Evolutionary conservation across 2,113 vertebrate genomes (phyloP), one percentile per base, ranked within the genome.

Genomic region (Trichechus manatus): DNA sequence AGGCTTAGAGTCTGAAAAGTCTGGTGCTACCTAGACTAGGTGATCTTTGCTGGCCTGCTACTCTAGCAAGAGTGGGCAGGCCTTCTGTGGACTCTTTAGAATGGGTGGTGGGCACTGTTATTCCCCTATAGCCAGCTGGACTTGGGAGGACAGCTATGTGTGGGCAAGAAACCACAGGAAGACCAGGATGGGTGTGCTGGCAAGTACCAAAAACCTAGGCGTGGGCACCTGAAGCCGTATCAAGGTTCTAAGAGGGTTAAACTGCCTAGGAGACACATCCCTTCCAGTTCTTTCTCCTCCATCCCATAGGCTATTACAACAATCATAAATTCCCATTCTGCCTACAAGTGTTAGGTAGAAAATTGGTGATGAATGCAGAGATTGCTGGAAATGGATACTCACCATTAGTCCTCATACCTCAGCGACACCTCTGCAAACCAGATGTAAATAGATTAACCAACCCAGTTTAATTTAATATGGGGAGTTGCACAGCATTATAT

Each of bases 401-500:
- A 50, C 80, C 95, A 93, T 0, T 4, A 61, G 63, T 78, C 91
- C 23, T 93, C 96, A 95, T 77, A 95, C 97, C 88, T 87, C 47
- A 79, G 82, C 7, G 36, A 90, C 87, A 93, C 93, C 83, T 96
- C 97, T 96, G 96, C 96, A 97, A 98, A 94, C 68, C 95, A 98
- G 95, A 98, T 97, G 81, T 83, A 98, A 98, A 98, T 97, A 94
- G 87, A 97, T 97, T 97, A 97, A 98, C 98, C 98, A 98, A 98
- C 97, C 95, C 93, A 97, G 93, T 98, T 98, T 96, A 42, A 78
- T 96, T 97, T 96, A 95, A 97, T 87, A 87, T 96, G 97, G 92
- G 94, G 89, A 70, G 4, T 92, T 97, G 95, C 97, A 92, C 88
- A 68, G 39, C 59, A 61, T 17, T 56, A 56, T 56, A 61, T 22